phyloP scores from a whole-genome alignment of 2,113 vertebrate species.

The Lepus europaeus region DNA sequence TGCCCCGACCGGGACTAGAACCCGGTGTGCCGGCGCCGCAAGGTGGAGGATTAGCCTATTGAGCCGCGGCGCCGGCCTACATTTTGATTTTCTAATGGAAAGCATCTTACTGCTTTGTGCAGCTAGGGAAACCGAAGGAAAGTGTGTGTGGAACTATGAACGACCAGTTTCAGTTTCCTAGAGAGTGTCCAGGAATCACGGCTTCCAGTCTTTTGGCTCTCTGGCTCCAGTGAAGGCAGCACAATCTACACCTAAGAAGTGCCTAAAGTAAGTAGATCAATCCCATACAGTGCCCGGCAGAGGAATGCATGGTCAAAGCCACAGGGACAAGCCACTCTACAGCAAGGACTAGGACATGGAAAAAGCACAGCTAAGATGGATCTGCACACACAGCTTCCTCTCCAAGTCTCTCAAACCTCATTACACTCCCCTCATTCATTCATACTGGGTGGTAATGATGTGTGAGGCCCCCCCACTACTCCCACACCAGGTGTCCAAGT shows the following conservation, averaged over 20 bases:
- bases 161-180: constrained; percentile 22
- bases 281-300: neutral
- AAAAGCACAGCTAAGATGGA: neutral
- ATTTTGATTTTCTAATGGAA: constrained; percentile 68
- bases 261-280: neutral
- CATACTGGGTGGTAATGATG: neutral
- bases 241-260: constrained; percentile 31
- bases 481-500: neutral
- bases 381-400: neutral
- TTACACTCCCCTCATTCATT: neutral
- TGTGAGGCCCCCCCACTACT: neutral
- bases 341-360: neutral
- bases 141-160: constrained; percentile 5
- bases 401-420: constrained; percentile 19
- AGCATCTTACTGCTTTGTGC: constrained; percentile 27
- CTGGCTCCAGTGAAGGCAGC: neutral
- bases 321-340: neutral
- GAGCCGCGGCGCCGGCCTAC: too few relatives aligned
- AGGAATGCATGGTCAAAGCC: neutral
- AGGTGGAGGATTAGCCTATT: too few relatives aligned
- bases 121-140: neutral
- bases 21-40: too few relatives aligned
- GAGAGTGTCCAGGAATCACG: constrained; percentile 20
- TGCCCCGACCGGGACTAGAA: too few relatives aligned
- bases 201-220: neutral